Conservation (phyloP, 2,113 vertebrate genomes). For the Scortum barcoo region DNA sequence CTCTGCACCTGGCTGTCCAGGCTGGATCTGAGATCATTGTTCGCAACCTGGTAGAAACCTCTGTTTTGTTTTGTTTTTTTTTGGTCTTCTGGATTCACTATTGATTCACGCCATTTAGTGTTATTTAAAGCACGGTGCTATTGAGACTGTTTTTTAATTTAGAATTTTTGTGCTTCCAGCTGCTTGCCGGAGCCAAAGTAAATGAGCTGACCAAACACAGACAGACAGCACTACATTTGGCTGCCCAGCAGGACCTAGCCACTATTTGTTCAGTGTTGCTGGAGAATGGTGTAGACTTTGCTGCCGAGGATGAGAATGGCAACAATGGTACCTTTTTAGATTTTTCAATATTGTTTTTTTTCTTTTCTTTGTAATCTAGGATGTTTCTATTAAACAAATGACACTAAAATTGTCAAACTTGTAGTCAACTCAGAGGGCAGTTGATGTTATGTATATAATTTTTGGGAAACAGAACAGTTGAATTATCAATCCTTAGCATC, state of each 20-base stretch:
- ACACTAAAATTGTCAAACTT: not conserved
- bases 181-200: constrained; percentile 96
- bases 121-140: not conserved
- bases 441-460: too few species aligned
- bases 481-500: not conserved
- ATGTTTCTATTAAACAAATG: not conserved
- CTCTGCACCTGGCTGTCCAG: constrained; percentile 96
- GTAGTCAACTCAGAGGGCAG: not conserved
- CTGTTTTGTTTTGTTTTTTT: not conserved
- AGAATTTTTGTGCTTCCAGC: constrained; percentile 78
- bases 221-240: constrained; percentile 96
- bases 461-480: too few species aligned
- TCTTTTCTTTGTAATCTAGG: not conserved
- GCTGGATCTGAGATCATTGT: constrained; percentile 98
- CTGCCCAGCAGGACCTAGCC: constrained; percentile 96
- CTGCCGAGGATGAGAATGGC: constrained; percentile 96
- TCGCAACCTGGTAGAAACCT: constrained; percentile 91
- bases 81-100: not conserved
- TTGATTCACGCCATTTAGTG: not conserved
- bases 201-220: constrained; percentile 98
- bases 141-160: not conserved
- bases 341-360: not conserved
- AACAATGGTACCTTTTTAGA: constrained; percentile 89
- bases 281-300: constrained; percentile 95
- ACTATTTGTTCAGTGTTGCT: constrained; percentile 97